Evolutionary conservation across 2,888 invertebrate species (phyloP).

Genomic region (Microplitis deprimator): DNA sequence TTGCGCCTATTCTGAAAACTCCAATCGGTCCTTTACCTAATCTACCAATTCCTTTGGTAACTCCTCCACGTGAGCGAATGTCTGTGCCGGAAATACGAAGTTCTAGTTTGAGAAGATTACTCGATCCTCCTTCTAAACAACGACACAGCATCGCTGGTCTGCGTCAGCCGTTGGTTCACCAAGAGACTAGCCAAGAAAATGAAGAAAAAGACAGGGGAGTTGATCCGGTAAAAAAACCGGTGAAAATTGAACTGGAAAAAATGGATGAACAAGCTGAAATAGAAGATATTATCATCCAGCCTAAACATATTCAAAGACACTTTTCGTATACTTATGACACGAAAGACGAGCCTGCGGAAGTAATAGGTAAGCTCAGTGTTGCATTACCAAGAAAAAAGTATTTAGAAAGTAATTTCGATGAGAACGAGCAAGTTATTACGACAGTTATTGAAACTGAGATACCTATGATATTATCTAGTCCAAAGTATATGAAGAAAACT

Average conservation of each 20-base stretch:
- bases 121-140: slow-evolving; percentile 65
- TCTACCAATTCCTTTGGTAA: slow-evolving; percentile 35
- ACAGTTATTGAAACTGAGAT: slow-evolving; percentile 67
- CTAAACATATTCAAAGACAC: slow-evolving; percentile 64
- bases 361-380: slow-evolving; percentile 56
- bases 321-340: slow-evolving; percentile 67
- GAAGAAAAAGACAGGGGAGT: slow-evolving; percentile 46
- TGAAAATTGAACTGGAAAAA: slow-evolving; percentile 37
- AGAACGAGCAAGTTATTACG: slow-evolving; percentile 66
- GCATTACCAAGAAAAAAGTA: slow-evolving; percentile 62
- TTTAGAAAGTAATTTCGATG: slow-evolving; percentile 66
- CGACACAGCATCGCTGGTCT: slow-evolving; percentile 65
- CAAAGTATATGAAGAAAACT: slow-evolving; percentile 62
- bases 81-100: slow-evolving; percentile 67
- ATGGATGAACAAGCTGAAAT: not conserved
- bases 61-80: slow-evolving; percentile 60
- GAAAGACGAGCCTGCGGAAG: slow-evolving; percentile 50
- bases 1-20: slow-evolving; percentile 51
- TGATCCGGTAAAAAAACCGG: slow-evolving; percentile 42
- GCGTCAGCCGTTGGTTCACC: slow-evolving; percentile 53
- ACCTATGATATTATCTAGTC: slow-evolving; percentile 61
- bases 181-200: slow-evolving; percentile 47
- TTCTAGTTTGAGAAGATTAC: slow-evolving; percentile 62
- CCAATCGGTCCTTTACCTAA: slow-evolving; percentile 20
- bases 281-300: slow-evolving; percentile 31